These are phyloP conservation scores for Thalassophryne amazonica DNA, from an alignment of 2,797 vertebrate species.

Conservation along the genomic window DNA sequence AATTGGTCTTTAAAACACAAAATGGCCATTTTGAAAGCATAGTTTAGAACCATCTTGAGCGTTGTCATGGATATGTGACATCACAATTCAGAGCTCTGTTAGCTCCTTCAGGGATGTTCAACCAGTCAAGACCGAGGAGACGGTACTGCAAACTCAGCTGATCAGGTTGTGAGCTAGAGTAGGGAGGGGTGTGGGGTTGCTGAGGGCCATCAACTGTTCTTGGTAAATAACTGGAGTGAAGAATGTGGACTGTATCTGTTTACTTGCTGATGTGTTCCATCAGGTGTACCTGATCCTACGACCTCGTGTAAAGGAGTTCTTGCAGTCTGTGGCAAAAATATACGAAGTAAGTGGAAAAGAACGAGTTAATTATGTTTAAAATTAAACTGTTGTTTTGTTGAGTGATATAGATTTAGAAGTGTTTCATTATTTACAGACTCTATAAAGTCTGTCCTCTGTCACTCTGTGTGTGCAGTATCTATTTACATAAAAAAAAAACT, in stretches of 20 bases:
- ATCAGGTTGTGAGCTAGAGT: too few species aligned
- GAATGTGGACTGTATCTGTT: not conserved
- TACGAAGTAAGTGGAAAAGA: constrained; percentile 77
- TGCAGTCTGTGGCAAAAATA: constrained; percentile 78
- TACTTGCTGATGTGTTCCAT: not conserved
- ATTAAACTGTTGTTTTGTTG: not conserved
- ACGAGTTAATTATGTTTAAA: not conserved
- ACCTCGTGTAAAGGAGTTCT: constrained; percentile 80
- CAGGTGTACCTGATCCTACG: constrained; percentile 83
- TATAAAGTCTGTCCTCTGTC: not conserved
- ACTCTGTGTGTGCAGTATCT: not conserved
- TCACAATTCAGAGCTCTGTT: too few species aligned
- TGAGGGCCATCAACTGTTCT: not conserved
- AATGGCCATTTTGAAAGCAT: too few species aligned
- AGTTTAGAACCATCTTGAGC: too few species aligned
- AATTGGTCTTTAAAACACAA: too few species aligned
- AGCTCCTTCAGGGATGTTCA: too few species aligned
- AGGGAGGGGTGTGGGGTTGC: too few species aligned
- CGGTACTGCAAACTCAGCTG: too few species aligned
- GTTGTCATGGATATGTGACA: too few species aligned
- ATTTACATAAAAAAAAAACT: not conserved
- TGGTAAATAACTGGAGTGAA: not conserved
- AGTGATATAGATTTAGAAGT: not conserved
- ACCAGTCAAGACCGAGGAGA: too few species aligned
- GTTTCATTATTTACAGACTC: too few species aligned